Evolutionary conservation across 2,797 vertebrate genomes (phyloP), one percentile per base, ranked within the genome.

Genomic region (Benthosema pterotum): DNA sequence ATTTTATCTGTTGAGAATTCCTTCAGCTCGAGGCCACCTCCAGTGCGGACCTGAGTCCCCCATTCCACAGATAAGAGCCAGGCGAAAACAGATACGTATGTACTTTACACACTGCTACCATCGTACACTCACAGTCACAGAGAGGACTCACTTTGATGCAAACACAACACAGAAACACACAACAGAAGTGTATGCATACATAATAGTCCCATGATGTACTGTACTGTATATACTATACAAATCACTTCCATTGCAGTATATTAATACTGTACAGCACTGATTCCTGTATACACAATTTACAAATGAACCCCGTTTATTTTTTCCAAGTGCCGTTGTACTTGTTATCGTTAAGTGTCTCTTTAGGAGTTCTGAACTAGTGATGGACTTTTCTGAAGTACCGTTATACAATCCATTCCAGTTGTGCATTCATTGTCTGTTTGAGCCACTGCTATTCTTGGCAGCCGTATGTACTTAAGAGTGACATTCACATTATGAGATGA

Each of bases 1-100:
- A 52, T 57, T 84, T 88, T 85, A 88, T 89, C 85, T 79, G 78
- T 45, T 59, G 69, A 61, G 67, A 81, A 86, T 87, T 87, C 84
- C 63, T 87, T 75, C 65, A 18, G 75, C 79, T 84, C 66, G 74
- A 59, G 77, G 75, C 74, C 65, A 74, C 48, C 73, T 74, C 72
- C 57, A 58, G 46, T 38, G 4, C 69, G 67, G 81, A 80, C 67
- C 82, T 48, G 68, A 78, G 81, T 75, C 47, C 66, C 43, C 14
- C 65, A 63, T 67, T 75, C 75, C 64, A 49, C 61, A 52, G 87
- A 87, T 87, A 84, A 80, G 61, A 67, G 42, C 43, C 1, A 3
- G 14, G 38, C 56, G 47, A 56, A n/a, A 80, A 73, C 66, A 78
- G 70, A 84, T 6, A 78, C 78, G 61, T 19, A 22, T 72, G 73